phyloP scores from a whole-genome alignment of 1,140 invertebrate genomes.

The Drosophila baimaii region DNA sequence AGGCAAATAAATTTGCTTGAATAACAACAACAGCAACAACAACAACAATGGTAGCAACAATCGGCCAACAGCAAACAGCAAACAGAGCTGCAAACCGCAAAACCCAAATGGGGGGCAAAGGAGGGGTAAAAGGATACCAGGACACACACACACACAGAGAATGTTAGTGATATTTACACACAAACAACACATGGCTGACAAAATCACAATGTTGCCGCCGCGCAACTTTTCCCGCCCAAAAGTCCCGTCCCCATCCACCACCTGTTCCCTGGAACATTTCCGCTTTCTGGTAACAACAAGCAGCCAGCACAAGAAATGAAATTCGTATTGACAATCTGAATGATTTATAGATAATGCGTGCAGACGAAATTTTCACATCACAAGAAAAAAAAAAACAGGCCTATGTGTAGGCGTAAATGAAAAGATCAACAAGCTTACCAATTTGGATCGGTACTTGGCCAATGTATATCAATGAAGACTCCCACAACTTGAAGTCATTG shows the following conservation, averaged over 20 bases:
- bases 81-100: conserved; percentile 58
- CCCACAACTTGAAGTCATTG: conserved; percentile 10
- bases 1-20: conserved; percentile 62
- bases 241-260: background rate
- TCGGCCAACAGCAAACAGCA: conserved; percentile 51
- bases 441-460: conserved; percentile 3
- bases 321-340: conserved; percentile 77
- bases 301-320: conserved; percentile 59
- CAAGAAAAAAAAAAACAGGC: background rate
- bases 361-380: conserved; percentile 54
- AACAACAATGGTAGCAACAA: conserved; percentile 49
- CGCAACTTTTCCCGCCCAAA: conserved; percentile 16
- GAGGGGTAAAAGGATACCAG: conserved; percentile 17
- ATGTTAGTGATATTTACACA: conserved; percentile 36
- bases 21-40: conserved; percentile 60
- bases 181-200: conserved; percentile 46
- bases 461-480: background rate
- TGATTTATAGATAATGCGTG: conserved; percentile 78
- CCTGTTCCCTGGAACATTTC: conserved; percentile 57
- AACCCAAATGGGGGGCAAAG: conserved; percentile 27
- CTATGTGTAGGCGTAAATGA: conserved; percentile 27
- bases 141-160: conserved; percentile 46
- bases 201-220: conserved; percentile 63
- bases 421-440: conserved; percentile 36
- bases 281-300: conserved; percentile 57